Conservation (phyloP, 2,113 vertebrate species). For the Cynoglossus semilaevis region DNA sequence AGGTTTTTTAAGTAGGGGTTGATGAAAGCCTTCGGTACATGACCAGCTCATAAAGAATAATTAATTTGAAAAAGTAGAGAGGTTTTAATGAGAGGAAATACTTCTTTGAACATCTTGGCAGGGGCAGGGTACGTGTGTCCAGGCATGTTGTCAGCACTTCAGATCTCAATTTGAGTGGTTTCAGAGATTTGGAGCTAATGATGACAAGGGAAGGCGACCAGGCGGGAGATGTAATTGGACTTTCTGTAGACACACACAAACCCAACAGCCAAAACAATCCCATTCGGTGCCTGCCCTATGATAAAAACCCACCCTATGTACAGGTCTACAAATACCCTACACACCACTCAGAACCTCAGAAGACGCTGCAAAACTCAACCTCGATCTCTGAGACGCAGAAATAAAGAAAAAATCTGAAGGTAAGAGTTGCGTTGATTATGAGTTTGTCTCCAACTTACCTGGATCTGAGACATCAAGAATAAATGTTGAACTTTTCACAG, state of each 20-base stretch:
- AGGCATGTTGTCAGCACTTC: conserved; percentile 38
- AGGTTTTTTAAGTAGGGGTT: too few species aligned
- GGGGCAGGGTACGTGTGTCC: conserved; percentile 25
- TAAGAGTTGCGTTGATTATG: not conserved
- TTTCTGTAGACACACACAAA: conserved; percentile 31
- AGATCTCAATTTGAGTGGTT: conserved; percentile 9
- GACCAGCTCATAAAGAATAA: too few species aligned
- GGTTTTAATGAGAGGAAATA: too few species aligned
- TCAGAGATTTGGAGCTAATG: conserved; percentile 24
- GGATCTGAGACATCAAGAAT: not conserved
- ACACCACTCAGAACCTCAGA: conserved; percentile 32
- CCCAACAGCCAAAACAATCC: conserved; percentile 69
- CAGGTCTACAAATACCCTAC: conserved; percentile 73
- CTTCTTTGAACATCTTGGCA: too few species aligned
- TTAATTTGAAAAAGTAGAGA: too few species aligned
- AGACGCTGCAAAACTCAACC: conserved; percentile 6
- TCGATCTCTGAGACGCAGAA: conserved; percentile 5
- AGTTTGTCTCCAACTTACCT: too few species aligned
- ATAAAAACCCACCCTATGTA: conserved; percentile 78
- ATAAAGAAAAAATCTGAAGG: conserved; percentile 12
- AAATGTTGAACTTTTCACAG: conserved; percentile 34
- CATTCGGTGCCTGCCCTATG: conserved; percentile 52
- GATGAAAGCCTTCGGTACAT: too few species aligned
- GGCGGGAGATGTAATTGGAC: conserved; percentile 56
- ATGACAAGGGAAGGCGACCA: conserved; percentile 38